These are phyloP conservation scores for Oligia fasciuncula DNA, from an alignment of 2,888 invertebrate genomes.

Conservation along the genomic window DNA sequence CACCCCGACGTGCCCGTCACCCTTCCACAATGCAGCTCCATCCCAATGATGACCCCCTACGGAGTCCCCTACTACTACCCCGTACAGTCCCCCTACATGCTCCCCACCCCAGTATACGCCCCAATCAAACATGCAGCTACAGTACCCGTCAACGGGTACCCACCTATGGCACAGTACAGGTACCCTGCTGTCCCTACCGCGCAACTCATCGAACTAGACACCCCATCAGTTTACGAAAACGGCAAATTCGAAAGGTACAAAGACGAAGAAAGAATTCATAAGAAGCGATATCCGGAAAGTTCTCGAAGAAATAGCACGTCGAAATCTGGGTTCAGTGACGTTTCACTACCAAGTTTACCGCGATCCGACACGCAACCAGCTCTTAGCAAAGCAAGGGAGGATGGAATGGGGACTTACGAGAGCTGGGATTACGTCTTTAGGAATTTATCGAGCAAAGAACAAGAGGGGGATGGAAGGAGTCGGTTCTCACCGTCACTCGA, in stretches of 20 bases:
- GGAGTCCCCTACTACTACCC: conserved; percentile 86
- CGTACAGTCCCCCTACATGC: conserved; percentile 86
- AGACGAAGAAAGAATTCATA: conserved; percentile 78
- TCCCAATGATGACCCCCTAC: conserved; percentile 83
- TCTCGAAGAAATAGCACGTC: conserved; percentile 83
- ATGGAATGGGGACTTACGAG: conserved; percentile 92
- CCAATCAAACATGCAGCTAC: conserved; percentile 86
- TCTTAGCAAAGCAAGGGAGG: conserved; percentile 90
- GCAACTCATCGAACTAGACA: conserved; percentile 92
- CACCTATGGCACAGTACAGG: conserved; percentile 80
- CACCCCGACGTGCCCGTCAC: conserved; percentile 74
- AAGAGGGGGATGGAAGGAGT: conserved; percentile 92
- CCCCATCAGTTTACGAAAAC: conserved; percentile 84
- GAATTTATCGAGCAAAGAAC: conserved; percentile 93
- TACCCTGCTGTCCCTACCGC: conserved; percentile 91
- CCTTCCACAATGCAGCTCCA: conserved; percentile 73
- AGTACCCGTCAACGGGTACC: conserved; percentile 87
- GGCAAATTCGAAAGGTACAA: conserved; percentile 78
- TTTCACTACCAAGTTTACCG: conserved; percentile 84
- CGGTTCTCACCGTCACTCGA: conserved; percentile 90
- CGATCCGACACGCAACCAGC: conserved; percentile 87
- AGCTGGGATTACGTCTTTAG: conserved; percentile 95
- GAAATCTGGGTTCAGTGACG: conserved; percentile 84
- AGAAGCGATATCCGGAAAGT: conserved; percentile 74
- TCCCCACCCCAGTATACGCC: conserved; percentile 85